Evolutionary conservation across 2,888 invertebrate genomes (phyloP).

Genomic region (Galerucella pusilla): DNA sequence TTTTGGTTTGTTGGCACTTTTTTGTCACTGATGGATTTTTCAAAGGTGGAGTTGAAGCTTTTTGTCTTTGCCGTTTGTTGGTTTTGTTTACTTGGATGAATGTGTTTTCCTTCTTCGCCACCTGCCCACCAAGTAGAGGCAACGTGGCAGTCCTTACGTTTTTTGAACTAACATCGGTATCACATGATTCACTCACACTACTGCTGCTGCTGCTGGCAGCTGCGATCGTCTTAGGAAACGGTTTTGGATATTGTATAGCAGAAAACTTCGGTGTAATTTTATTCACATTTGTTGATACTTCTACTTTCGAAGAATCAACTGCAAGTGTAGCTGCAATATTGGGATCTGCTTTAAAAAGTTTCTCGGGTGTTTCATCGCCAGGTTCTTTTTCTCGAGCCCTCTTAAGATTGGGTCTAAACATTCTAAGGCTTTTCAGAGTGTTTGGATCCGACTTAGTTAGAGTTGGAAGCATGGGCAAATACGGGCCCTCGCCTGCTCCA

Average conservation of each 20-base stretch:
- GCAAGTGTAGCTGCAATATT: conserved; percentile 18
- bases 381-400: conserved; percentile 47
- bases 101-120: conserved; percentile 50
- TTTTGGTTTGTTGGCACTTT: conserved; percentile 37
- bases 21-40: conserved; percentile 28
- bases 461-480: conserved; percentile 47
- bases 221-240: conserved; percentile 7
- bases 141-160: conserved; percentile 58
- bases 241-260: conserved; percentile 25
- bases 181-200: conserved; percentile 26
- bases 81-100: conserved; percentile 49
- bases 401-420: conserved; percentile 66
- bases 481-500: conserved; percentile 57
- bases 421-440: conserved; percentile 67
- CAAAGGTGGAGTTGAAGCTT: conserved; percentile 24
- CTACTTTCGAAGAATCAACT: conserved; percentile 11
- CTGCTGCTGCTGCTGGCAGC: conserved; percentile 15
- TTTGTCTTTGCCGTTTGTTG: conserved; percentile 31
- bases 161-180: conserved; percentile 51
- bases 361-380: conserved; percentile 35
- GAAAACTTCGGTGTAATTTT: conserved; percentile 26
- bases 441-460: conserved; percentile 65
- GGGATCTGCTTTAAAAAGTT: conserved; percentile 40
- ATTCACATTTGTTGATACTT: conserved; percentile 32
- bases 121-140: conserved; percentile 57